Conservation (phyloP, 2,888 invertebrate species). For the Tenthredo livida region DNA sequence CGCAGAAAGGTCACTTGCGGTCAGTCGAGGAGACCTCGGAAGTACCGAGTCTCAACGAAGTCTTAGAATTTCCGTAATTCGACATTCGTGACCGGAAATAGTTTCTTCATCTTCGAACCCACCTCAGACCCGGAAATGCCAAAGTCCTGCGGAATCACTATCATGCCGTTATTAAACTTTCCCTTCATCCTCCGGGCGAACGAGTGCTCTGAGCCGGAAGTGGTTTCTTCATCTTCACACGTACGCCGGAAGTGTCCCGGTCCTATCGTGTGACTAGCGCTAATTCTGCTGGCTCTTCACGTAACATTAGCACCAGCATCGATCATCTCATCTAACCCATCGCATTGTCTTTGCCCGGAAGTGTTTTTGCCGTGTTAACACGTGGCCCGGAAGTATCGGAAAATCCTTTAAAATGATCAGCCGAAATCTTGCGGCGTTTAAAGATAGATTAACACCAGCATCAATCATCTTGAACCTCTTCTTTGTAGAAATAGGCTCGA, state of each 20-base stretch:
- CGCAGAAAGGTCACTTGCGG: constrained; percentile 25
- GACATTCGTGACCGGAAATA: not conserved
- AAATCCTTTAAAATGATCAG: constrained; percentile 52
- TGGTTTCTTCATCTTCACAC: constrained; percentile 39
- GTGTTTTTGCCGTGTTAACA: constrained; percentile 15
- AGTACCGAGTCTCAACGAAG: constrained; percentile 11
- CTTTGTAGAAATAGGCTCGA: constrained; percentile 31
- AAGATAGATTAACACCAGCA: constrained; percentile 70
- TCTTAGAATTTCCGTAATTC: constrained; percentile 28
- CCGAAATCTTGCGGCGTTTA: constrained; percentile 60
- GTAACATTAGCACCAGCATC: constrained; percentile 24
- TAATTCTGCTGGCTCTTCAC: not conserved
- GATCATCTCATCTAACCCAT: constrained; percentile 28
- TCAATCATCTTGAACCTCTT: constrained; percentile 67
- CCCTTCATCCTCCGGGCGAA: not conserved
- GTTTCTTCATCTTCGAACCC: constrained; percentile 11
- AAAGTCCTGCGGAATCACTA: not conserved
- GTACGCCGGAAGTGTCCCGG: constrained; percentile 20
- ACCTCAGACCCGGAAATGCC: not conserved
- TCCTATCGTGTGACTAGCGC: not conserved
- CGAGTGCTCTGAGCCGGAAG: constrained; percentile 15
- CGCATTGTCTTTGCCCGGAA: constrained; percentile 9
- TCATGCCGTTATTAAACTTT: not conserved
- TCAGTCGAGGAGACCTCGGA: constrained; percentile 30
- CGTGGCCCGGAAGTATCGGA: constrained; percentile 27